Base-by-base conservation (phyloP, 2,888 invertebrate genomes). In the Antheraea yamamai region DNA sequence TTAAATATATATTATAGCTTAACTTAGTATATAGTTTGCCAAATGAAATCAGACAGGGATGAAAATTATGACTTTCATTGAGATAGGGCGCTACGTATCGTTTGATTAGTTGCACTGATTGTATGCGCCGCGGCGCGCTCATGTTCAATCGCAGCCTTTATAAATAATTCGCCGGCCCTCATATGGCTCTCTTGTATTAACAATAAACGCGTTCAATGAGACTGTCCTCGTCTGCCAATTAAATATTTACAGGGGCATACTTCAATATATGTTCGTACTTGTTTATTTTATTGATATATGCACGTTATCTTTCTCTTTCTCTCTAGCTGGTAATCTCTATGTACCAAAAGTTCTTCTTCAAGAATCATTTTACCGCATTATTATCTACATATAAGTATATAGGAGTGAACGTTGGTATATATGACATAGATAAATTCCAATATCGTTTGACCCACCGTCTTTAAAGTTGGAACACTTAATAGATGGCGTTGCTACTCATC, bases 121-220 rank as follows among this genome's bases (percentile, higher is more conserved):
- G 87, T 87, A 88, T 88, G 85, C 89, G 85, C 84, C 86, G 86
- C 87, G 85, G 86, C 84, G 80, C 83, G 84, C 80, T 88, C 83
- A 85, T 86, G 87, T 88, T 88, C 86, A 89, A 89, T 90, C 87
- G 85, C 81, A 83, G 84, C 87, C 88, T 90, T 87, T 89, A 88
- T 88, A 87, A 88, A 90, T 88, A 88, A 87, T 89, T 88, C 85
- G 87, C 88, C 84, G 88, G 86, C 87, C 89, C 89, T 88, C 88
- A 88, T 90, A 88, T 88, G 88, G 88, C 88, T 85, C 80, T 85
- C 87, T 85, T 85, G 87, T 90, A 87, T 89, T 90, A 89, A 89
- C 89, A 89, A 88, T 91, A 91, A 89, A 89, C 83, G 87, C 87
- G 85, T 87, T 88, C 88, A 89, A 90, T 91, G 88, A 87, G 81